Conservation (phyloP, 2,113 vertebrate genomes). For the Donacobius atricapilla region DNA sequence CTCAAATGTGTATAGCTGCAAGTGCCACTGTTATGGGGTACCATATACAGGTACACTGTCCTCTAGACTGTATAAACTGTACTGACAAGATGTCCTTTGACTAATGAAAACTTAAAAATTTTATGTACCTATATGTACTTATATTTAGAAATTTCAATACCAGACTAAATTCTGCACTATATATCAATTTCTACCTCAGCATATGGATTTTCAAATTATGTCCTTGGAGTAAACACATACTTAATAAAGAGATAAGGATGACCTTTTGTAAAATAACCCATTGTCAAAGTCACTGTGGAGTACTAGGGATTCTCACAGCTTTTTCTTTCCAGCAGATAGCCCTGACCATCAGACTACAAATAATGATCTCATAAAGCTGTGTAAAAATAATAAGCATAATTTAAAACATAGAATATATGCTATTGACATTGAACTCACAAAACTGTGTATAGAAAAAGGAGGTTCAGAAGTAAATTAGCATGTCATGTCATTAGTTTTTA, state of each 20-base stretch:
- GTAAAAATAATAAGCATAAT: background rate
- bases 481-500: background rate
- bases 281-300: background rate
- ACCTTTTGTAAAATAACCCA: background rate
- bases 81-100: background rate
- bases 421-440: background rate
- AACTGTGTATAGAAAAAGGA: background rate
- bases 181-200: background rate
- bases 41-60: background rate
- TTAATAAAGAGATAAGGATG: background rate
- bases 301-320: background rate
- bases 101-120: background rate
- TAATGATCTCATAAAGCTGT: background rate
- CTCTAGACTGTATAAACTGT: background rate
- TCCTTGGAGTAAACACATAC: background rate
- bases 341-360: background rate
- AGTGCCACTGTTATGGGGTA: background rate
- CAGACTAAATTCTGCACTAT: background rate
- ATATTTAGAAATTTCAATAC: background rate
- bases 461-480: background rate
- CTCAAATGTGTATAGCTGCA: background rate
- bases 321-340: background rate
- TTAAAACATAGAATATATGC: background rate
- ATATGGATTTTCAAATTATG: background rate
- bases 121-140: background rate